Conservation (phyloP, 2,113 vertebrate genomes). For the Vireo altiloquus region DNA sequence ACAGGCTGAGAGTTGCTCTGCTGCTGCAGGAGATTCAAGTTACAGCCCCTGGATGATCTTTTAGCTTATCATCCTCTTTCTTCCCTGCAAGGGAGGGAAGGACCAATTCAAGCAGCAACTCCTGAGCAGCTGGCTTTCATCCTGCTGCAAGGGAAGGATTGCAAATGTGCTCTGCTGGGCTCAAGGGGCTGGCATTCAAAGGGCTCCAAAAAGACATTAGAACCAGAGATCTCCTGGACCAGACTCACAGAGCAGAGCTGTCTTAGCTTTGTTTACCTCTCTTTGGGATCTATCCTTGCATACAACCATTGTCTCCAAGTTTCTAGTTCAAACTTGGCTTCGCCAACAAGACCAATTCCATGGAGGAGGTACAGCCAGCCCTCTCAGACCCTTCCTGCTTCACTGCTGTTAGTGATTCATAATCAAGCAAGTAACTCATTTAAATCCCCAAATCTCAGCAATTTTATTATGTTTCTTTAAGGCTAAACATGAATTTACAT, state of each 20-base stretch:
- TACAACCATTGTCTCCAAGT: not conserved
- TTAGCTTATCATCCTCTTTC: not conserved
- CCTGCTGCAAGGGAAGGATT: not conserved
- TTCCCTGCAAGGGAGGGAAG: rapidly evolving
- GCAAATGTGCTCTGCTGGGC: not conserved
- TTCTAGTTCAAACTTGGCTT: not conserved
- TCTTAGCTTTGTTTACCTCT: not conserved
- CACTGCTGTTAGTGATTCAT: not conserved
- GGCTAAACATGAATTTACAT: not conserved
- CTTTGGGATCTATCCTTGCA: not conserved
- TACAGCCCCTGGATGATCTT: not conserved
- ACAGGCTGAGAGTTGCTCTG: not conserved
- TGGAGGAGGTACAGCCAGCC: not conserved
- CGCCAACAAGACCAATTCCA: not conserved
- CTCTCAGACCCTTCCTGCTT: not conserved
- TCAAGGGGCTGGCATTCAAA: not conserved
- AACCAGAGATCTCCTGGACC: not conserved
- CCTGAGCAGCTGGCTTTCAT: not conserved
- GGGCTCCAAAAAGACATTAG: not conserved
- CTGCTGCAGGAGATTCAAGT: not conserved
- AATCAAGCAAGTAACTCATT: not conserved
- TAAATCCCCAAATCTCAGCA: not conserved
- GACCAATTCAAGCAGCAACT: not conserved
- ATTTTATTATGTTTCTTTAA: not conserved
- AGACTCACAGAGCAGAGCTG: not conserved